Percentiles rank a stretch among this genome's conserved stretches.
These are phyloP conservation scores for Micoletzkya japonica DNA, from an alignment of 2,888 invertebrate genomes.

Conservation along the genomic window DNA sequence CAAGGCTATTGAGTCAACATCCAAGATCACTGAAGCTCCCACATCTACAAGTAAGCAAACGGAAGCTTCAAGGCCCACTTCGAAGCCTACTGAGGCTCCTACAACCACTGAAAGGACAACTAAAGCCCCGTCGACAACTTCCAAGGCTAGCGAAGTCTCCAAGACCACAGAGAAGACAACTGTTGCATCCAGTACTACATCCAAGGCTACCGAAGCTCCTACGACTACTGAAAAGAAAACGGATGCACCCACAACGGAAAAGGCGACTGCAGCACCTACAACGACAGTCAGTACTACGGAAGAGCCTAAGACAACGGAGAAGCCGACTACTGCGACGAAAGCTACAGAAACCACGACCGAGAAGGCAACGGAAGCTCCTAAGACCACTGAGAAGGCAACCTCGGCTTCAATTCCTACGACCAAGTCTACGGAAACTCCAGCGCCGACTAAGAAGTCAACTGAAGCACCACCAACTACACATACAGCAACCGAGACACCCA, in stretches of 20 bases:
- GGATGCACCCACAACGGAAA: not conserved
- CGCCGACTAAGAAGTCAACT: slow-evolving; percentile 9
- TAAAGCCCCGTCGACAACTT: not conserved
- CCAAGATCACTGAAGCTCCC: not conserved
- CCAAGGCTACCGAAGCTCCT: not conserved
- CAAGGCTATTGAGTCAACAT: no score
- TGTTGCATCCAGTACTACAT: not conserved
- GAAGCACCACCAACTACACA: not conserved
- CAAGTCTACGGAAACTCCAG: slow-evolving; percentile 16
- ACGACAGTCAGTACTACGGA: not conserved
- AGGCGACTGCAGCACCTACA: not conserved
- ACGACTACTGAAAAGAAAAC: slow-evolving; percentile 17
- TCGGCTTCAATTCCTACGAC: slow-evolving; percentile 30
- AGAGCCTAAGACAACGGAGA: not conserved
- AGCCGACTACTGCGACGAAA: not conserved
- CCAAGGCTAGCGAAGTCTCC: not conserved
- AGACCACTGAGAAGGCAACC: not conserved
- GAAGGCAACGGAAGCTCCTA: slow-evolving; percentile 14
- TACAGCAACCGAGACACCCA: not conserved
- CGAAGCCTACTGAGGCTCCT: not conserved
- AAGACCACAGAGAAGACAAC: not conserved
- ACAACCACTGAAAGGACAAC: not conserved
- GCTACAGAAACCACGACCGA: not conserved
- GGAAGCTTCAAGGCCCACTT: not conserved
- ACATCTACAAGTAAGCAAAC: not conserved